Base-by-base conservation (phyloP, 1,140 invertebrate genomes). In the Drosophila pandora region DNA sequence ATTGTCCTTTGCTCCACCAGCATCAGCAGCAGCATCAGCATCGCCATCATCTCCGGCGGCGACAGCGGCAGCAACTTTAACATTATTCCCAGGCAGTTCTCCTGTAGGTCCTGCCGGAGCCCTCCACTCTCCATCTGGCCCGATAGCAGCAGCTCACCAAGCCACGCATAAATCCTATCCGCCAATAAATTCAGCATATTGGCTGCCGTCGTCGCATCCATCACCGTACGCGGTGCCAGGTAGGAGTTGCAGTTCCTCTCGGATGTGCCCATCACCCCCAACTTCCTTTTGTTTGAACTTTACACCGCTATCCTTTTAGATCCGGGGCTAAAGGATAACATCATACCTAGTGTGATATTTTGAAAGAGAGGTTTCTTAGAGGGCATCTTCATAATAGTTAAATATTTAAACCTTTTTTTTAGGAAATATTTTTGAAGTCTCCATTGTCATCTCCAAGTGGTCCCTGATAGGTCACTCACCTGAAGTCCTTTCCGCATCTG, bases 221-320 rank as follows among this genome's bases (percentile, higher is more conserved):
- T 94, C 94, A 77, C 95, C 95, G 79, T 95, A 96, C 92, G 93
- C 95, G 77, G 93, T 96, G 88, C 95, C 95, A 96, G 95, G 95
- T 96, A 91, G 85, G 89, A 83, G 53, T 69, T 41, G 43, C 48
- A 50, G 45, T 21, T 30, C 34, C 48, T 61, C 58, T 43, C 47
- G 32, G 34, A 68, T 48, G 32, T 48, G 32, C 23, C 43, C 21
- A 28, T 23, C 23, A 13, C 0, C 7, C 7, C 21, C 37, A 22
- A 10, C 21, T 39, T 3, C 37, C 23, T 39, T 37, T 21, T 28
- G 17, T 28, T 10, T 32, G 8, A 32, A 3, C 9, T 9, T 32
- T 10, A 9, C 32, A 32, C 45, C 21, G 32, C 30, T 25, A 9
- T 13, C 17, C 17, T 17, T 1, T 17, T 17, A 17, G 17, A 17